Conservation (phyloP, 2,113 vertebrate genomes). For the Eretmochelys imbricata region DNA sequence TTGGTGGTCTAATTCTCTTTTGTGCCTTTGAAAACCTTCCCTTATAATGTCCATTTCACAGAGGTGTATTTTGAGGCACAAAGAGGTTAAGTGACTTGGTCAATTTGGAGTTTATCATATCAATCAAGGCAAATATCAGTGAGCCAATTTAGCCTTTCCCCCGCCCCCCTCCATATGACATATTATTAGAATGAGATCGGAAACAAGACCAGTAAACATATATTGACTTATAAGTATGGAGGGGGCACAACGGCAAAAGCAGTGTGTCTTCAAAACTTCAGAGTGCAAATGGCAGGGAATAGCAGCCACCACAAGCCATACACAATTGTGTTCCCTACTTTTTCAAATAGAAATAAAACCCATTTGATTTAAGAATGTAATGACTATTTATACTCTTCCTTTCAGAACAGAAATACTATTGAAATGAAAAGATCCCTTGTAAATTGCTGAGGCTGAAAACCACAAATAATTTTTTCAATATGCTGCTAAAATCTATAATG, state of each 20-base stretch:
- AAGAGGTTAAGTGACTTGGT: background rate
- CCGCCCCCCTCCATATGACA: background rate
- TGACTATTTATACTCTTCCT: background rate
- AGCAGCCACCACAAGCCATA: background rate
- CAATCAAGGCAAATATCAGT: background rate
- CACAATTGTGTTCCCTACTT: background rate
- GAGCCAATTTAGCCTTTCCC: rapidly evolving
- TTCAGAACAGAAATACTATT: background rate
- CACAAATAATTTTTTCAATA: constrained; percentile 44
- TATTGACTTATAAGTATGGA: background rate
- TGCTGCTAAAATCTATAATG: background rate
- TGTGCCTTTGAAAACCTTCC: background rate
- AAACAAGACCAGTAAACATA: background rate
- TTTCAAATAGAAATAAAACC: constrained; percentile 3
- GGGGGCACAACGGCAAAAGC: background rate
- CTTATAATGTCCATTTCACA: background rate
- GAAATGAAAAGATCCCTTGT: background rate
- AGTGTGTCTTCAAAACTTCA: background rate
- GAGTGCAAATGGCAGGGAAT: background rate
- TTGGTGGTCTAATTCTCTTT: background rate
- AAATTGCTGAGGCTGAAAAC: constrained; percentile 31
- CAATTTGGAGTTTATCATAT: background rate
- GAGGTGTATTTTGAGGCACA: background rate
- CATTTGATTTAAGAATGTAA: constrained; percentile 23
- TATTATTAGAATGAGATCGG: background rate